Evolutionary conservation across 2,797 vertebrate species (phyloP), one percentile per base, ranked within the genome.

Genomic region (Poeciliopsis presidionis): DNA sequence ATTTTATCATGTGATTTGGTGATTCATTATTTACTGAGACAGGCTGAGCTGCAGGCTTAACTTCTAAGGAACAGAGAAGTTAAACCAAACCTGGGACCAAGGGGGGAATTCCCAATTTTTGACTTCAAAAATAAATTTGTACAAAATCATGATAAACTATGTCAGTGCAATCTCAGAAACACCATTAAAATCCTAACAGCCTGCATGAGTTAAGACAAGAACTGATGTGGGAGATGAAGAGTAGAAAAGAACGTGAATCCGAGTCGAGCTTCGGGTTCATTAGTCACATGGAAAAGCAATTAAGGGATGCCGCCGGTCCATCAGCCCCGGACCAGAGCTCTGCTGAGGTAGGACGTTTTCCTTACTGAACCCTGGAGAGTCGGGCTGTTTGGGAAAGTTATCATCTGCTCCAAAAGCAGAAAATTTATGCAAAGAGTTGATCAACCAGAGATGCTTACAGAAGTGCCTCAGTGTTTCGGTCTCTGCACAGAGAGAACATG

Each of bases 201-300:
- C 33, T 74, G 59, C 46, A 73, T 14, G 67, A 53, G 51, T 53
- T 25, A 53, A 85, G 74, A 72, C 51, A 55, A 55, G 12, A 72
- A 80, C 65, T 76, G 77, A 88, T 77, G 74, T 55, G 57, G 45
- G 75, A 82, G 77, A 77, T 55, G 69, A 53, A 53, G 72, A 74
- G 59, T 2, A 41, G 81, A 77, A 82, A 84, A 71, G 74, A 47
- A 75, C 45, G 57, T 67, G 73, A 77, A 75, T 78, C 90, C 81
- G 76, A 16, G 46, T 81, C 61, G 67, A 61, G 59, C 30, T 61
- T 73, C 45, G 72, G 39, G 55, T 78, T 87, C 65, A 75, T 79
- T 81, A 49, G 82, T 90, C 90, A 84, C 82, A 80, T 91, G 92
- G 33, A 88, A 88, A 95, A 93, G 86, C 79, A 87, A 93, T 94